Conservation (phyloP, 92 coral and sea anemone species). For the Epizoanthus rinbou region DNA sequence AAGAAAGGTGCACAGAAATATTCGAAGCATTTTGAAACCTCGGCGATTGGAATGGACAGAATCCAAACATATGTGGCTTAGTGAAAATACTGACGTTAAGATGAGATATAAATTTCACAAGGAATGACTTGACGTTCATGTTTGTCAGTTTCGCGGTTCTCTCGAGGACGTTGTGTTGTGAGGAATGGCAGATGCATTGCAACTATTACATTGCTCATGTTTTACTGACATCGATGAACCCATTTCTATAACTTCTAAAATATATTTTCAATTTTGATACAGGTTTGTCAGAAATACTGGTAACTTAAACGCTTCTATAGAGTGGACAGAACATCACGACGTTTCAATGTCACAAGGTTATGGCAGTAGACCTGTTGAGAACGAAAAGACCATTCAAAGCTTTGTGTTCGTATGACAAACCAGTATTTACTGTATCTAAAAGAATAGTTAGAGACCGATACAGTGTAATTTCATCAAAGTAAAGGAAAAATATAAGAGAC, state of each 20-base stretch:
- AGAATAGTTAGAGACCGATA: constrained; percentile 35
- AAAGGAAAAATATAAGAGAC: constrained; percentile 2
- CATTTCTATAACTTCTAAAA: not conserved
- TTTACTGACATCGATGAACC: constrained; percentile 4
- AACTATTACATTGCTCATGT: constrained; percentile 8
- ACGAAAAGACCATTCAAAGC: not conserved
- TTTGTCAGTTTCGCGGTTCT: constrained; percentile 13
- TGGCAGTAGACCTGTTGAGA: constrained; percentile 15
- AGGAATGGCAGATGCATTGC: not conserved
- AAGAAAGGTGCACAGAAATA: constrained; percentile 25
- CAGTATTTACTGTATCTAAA: not conserved
- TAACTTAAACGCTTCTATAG: not conserved
- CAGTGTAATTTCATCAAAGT: not conserved
- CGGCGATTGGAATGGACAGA: constrained; percentile 52
- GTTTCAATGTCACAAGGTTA: constrained; percentile 23
- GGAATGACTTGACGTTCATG: constrained; percentile 13
- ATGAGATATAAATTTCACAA: constrained; percentile 8
- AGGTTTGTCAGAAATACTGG: constrained; percentile 24
- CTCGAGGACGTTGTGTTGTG: constrained; percentile 1
- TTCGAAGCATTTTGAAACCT: constrained; percentile 41
- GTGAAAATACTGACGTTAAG: constrained; percentile 35
- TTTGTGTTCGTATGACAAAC: constrained; percentile 3
- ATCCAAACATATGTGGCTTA: constrained; percentile 39
- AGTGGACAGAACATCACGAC: constrained; percentile 31
- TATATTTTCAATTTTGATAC: not conserved